phyloP scores from a whole-genome alignment of 2,113 vertebrate species.

The Asarcornis scutulata region DNA sequence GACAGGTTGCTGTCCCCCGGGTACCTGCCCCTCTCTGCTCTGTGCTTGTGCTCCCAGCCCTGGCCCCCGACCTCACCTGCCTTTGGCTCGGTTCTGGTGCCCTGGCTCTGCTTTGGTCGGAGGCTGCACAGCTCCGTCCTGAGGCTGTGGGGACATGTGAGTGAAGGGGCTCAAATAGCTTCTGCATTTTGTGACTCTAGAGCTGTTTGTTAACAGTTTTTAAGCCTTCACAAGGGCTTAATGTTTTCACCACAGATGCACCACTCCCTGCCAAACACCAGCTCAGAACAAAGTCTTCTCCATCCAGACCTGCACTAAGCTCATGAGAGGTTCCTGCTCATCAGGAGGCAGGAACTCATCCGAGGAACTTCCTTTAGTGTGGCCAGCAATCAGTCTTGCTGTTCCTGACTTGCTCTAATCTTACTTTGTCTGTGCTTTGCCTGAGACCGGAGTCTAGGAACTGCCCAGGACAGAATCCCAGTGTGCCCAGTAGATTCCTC shows the following conservation, averaged over 20 bases:
- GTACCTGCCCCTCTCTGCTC: neutral
- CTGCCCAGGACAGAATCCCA: neutral
- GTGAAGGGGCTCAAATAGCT: neutral
- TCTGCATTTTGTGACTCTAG: neutral
- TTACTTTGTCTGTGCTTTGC: rapidly evolving
- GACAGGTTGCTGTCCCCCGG: neutral
- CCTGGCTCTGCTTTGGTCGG: neutral
- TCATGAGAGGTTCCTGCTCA: neutral
- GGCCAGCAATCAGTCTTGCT: neutral
- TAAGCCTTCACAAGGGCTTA: neutral
- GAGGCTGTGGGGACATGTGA: neutral
- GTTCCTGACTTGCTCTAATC: neutral
- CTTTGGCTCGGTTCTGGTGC: neutral
- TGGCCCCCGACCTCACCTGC: rapidly evolving
- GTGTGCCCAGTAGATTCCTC: neutral
- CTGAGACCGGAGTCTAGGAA: neutral
- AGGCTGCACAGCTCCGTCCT: neutral
- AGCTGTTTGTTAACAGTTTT: neutral
- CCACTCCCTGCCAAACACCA: neutral
- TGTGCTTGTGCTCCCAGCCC: neutral
- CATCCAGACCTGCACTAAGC: neutral
- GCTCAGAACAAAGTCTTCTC: neutral
- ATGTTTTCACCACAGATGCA: neutral
- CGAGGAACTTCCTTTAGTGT: neutral
- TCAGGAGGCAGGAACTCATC: neutral